Conservation (phyloP, 2,113 vertebrate genomes). For the Phocoena phocoena region DNA sequence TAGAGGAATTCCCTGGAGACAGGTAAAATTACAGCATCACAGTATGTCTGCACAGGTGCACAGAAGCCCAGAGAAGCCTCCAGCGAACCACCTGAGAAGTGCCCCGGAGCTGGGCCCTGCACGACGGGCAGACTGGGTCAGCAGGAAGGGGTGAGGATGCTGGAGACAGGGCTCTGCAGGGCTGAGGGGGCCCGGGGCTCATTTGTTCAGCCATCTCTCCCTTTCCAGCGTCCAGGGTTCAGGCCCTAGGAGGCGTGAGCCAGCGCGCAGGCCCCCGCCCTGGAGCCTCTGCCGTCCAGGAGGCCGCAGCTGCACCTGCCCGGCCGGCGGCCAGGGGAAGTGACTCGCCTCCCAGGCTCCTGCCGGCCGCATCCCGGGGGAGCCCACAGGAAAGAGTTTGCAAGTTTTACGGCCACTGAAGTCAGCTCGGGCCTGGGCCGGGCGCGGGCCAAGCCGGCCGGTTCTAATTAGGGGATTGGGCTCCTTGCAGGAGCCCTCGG, state of each 20-base stretch:
- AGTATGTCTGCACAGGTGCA: background rate
- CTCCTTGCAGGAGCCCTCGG: conserved; percentile 69
- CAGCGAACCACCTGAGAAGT: accelerated
- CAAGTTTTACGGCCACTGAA: conserved; percentile 54
- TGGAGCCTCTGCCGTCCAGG: background rate
- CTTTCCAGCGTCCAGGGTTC: background rate
- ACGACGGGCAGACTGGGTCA: background rate
- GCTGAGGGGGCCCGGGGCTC: background rate
- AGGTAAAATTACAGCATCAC: accelerated
- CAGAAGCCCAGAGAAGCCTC: background rate
- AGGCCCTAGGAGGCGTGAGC: background rate
- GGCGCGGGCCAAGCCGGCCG: background rate
- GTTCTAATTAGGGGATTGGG: conserved; percentile 79
- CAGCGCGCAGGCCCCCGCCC: accelerated
- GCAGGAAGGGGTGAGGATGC: background rate
- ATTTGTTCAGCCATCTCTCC: background rate
- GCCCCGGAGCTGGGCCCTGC: accelerated
- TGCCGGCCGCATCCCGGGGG: background rate
- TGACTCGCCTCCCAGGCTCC: background rate
- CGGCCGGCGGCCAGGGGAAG: background rate
- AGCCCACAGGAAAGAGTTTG: conserved; percentile 45
- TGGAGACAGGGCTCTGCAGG: no score
- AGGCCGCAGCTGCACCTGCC: conserved; percentile 39
- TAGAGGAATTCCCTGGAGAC: background rate
- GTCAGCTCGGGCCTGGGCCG: background rate